phyloP scores from a whole-genome alignment of 1,140 invertebrate genomes.

The Drosophila arawakana region DNA sequence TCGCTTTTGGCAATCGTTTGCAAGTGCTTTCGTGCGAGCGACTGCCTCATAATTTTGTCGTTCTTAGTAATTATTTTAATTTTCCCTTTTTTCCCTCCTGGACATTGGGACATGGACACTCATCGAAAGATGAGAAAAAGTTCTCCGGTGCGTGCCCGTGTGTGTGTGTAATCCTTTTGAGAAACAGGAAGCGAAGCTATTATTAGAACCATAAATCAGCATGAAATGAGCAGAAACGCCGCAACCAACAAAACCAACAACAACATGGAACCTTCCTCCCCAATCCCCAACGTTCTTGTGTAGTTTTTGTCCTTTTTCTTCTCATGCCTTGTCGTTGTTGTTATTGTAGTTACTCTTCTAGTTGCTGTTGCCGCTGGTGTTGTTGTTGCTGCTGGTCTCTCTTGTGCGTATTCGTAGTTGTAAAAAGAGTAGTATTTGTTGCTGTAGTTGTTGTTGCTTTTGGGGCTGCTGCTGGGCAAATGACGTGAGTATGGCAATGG shows the following conservation, averaged over 20 bases:
- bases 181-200: slow-evolving; percentile 80
- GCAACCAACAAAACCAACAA: slow-evolving; percentile 41
- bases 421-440: slow-evolving; percentile 34
- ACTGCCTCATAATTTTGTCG: slow-evolving; percentile 59
- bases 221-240: slow-evolving; percentile 80
- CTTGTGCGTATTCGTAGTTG: slow-evolving; percentile 59
- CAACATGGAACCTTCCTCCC: slow-evolving; percentile 17
- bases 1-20: slow-evolving; percentile 26
- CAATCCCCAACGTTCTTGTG: not conserved
- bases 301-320: slow-evolving; percentile 36
- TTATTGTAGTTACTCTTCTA: slow-evolving; percentile 13
- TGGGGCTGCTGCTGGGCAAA: slow-evolving; percentile 51
- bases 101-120: slow-evolving; percentile 34
- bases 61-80: slow-evolving; percentile 71
- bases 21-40: slow-evolving; percentile 49
- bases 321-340: not conserved
- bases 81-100: slow-evolving; percentile 25
- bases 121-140: slow-evolving; percentile 20
- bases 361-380: slow-evolving; percentile 12
- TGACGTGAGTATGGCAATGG: slow-evolving; percentile 61
- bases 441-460: slow-evolving; percentile 34
- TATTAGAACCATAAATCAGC: slow-evolving; percentile 85
- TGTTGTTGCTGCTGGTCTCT: slow-evolving; percentile 42
- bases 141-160: slow-evolving; percentile 18
- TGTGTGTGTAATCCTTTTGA: slow-evolving; percentile 73